phyloP scores from a whole-genome alignment of 2,888 invertebrate species.

The Smittia aterrima region DNA sequence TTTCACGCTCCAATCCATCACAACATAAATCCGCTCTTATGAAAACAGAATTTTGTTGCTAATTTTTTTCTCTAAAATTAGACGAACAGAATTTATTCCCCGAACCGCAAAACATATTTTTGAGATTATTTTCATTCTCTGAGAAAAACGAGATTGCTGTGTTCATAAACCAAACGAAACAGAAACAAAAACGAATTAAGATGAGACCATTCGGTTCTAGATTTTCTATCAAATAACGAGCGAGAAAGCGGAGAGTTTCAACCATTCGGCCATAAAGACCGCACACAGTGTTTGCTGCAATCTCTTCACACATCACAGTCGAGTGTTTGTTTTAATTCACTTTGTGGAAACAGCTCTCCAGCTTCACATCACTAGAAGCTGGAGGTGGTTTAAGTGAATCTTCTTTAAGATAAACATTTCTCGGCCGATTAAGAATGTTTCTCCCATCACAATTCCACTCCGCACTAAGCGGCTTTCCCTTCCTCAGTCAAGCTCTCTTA shows the following conservation, averaged over 20 bases:
- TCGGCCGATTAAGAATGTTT: background rate
- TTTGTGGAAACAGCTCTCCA: slow-evolving; percentile 5
- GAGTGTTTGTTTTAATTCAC: slow-evolving; percentile 29
- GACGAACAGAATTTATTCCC: background rate
- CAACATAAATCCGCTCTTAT: slow-evolving; percentile 12
- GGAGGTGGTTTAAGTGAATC: slow-evolving; percentile 20
- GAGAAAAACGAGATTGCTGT: background rate
- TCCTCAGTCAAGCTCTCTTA: background rate
- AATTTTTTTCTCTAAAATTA: slow-evolving; percentile 20
- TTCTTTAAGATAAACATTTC: slow-evolving; percentile 29
- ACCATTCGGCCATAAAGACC: background rate
- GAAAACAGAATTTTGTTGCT: slow-evolving; percentile 22
- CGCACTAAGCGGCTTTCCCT: background rate
- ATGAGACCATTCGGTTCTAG: background rate
- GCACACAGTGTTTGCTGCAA: background rate
- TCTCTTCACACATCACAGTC: background rate
- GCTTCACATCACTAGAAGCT: background rate
- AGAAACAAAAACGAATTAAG: background rate
- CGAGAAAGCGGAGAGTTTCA: too few species aligned
- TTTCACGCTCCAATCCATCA: background rate
- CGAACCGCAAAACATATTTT: background rate
- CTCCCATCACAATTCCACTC: background rate
- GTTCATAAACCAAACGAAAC: background rate
- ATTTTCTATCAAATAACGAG: too few species aligned
- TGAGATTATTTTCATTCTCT: background rate